Conservation (phyloP, 2,888 invertebrate genomes). For the Punctoribates punctum region DNA sequence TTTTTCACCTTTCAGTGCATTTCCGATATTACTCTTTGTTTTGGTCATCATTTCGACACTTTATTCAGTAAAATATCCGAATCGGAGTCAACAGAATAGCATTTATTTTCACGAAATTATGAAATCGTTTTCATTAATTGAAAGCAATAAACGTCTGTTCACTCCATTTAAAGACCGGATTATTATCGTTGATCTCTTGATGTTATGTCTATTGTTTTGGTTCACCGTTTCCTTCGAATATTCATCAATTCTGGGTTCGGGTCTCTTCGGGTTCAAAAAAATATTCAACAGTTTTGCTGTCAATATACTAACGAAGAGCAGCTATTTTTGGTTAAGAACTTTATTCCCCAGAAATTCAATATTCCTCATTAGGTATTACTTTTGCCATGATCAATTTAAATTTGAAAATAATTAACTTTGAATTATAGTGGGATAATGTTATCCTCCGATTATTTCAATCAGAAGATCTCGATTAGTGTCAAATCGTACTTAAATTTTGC, state of each 20-base stretch:
- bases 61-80: background rate
- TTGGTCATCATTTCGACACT: background rate
- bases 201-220: background rate
- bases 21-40: too few relatives aligned
- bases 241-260: background rate
- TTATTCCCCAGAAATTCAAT: background rate
- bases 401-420: background rate
- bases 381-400: background rate
- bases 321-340: conserved; percentile 7
- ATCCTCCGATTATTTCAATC: conserved; percentile 22
- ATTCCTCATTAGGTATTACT: background rate
- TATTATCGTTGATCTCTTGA: background rate
- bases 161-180: background rate
- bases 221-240: background rate
- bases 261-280: background rate
- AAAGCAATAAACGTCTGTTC: background rate
- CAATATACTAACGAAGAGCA: background rate
- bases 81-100: background rate
- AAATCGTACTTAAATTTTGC: conserved; percentile 6
- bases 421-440: conserved; percentile 33
- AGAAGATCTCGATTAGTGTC: background rate
- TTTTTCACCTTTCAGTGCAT: too few relatives aligned
- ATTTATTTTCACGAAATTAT: background rate
- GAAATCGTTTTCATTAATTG: background rate
- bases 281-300: conserved; percentile 1